Conservation (phyloP, 92 coral and sea anemone genomes). For the Hydrozoanthus gracilis region DNA sequence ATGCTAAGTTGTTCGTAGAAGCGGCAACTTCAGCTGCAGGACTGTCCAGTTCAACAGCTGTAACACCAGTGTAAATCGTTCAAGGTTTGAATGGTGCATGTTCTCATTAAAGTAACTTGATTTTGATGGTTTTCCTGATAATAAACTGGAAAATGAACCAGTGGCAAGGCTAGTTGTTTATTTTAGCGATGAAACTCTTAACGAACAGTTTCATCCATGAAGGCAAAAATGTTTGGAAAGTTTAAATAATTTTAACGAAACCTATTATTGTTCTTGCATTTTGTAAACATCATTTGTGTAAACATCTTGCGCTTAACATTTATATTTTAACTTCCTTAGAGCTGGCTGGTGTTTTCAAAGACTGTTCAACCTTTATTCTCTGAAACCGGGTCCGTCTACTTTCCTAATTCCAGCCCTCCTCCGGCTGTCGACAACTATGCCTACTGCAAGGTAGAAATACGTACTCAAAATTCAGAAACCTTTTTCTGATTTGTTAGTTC, state of each 20-base stretch:
- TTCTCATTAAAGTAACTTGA: not conserved
- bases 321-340: slow-evolving; percentile 27
- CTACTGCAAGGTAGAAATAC: slow-evolving; percentile 51
- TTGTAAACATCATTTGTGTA: no score
- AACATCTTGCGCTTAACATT: no score
- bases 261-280: no score
- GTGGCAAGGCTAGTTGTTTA: not conserved
- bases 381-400: slow-evolving; percentile 48
- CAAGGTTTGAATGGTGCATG: not conserved
- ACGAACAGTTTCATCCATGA: no score
- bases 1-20: not conserved
- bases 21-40: not conserved
- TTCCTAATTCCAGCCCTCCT: slow-evolving; percentile 49
- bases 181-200: no score
- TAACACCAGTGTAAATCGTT: not conserved
- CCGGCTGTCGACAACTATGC: slow-evolving; percentile 46
- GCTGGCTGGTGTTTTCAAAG: slow-evolving; percentile 54
- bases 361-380: slow-evolving; percentile 53
- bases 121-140: not conserved
- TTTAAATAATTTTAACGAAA: no score
- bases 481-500: not conserved
- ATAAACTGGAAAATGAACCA: not conserved
- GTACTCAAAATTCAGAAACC: not conserved
- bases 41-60: not conserved
- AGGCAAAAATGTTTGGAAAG: no score